Conservation (phyloP, 1,140 invertebrate species). For the Micrasema longulum region DNA sequence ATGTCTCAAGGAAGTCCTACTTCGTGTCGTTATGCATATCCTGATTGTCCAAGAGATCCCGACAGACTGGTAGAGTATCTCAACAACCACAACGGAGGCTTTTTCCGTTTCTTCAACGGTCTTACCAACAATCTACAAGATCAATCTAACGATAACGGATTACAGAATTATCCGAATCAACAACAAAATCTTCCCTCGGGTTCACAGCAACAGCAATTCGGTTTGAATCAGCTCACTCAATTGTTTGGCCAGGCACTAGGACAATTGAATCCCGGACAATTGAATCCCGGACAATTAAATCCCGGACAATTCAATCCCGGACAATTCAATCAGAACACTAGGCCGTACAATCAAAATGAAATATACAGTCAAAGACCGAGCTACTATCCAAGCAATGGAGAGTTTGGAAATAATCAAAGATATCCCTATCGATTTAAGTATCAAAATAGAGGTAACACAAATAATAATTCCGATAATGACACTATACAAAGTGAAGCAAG, state of each 20-base stretch:
- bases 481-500: slow-evolving; percentile 36
- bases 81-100: slow-evolving; percentile 88
- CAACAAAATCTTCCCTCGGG: slow-evolving; percentile 8
- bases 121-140: slow-evolving; percentile 51
- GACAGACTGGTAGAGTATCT: slow-evolving; percentile 80
- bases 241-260: slow-evolving; percentile 29
- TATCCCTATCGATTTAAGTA: slow-evolving; percentile 29
- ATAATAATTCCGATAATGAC: not conserved
- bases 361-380: slow-evolving; percentile 40
- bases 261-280: slow-evolving; percentile 8
- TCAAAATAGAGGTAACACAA: slow-evolving; percentile 23
- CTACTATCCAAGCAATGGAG: slow-evolving; percentile 18
- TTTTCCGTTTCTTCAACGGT: slow-evolving; percentile 81
- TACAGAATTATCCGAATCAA: not conserved
- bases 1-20: slow-evolving; percentile 72
- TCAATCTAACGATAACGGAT: slow-evolving; percentile 4
- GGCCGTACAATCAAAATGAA: slow-evolving; percentile 4
- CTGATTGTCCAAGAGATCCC: slow-evolving; percentile 78
- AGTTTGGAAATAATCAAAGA: slow-evolving; percentile 19
- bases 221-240: slow-evolving; percentile 27
- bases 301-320: slow-evolving; percentile 1
- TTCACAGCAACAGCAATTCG: slow-evolving; percentile 38
- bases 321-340: slow-evolving; percentile 1
- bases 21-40: slow-evolving; percentile 75
- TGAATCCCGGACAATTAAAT: not conserved